phyloP scores from a whole-genome alignment of 1,140 invertebrate genomes.

The Tetraneura akinire region DNA sequence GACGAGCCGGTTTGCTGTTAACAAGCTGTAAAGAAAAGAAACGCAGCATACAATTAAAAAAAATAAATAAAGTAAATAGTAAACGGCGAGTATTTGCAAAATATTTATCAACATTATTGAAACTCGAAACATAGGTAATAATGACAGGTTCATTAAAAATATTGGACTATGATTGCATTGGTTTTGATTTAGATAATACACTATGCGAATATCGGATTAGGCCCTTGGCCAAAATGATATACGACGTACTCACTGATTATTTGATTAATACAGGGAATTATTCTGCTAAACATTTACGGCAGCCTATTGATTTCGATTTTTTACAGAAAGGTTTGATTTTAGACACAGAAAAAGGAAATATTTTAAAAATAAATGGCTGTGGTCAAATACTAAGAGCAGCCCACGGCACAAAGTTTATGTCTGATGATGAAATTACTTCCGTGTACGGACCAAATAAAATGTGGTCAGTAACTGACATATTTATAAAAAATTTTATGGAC shows the following conservation, averaged over 20 bases:
- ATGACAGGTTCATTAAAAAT: constrained; percentile 58
- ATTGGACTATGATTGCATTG: constrained; percentile 73
- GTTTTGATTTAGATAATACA: constrained; percentile 81
- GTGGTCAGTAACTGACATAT: constrained; percentile 65
- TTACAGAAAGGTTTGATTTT: constrained; percentile 74
- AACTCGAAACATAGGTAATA: neutral
- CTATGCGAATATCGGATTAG: constrained; percentile 70
- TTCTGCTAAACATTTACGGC: constrained; percentile 61
- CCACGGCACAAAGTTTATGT: constrained; percentile 71
- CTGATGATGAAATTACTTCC: constrained; percentile 63
- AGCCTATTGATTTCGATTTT: constrained; percentile 65
- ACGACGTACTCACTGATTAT: constrained; percentile 66
- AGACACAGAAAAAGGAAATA: constrained; percentile 74
- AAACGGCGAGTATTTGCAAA: no score
- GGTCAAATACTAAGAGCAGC: constrained; percentile 68
- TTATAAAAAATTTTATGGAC: constrained; percentile 63
- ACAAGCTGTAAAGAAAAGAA: no score
- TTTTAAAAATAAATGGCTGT: constrained; percentile 67
- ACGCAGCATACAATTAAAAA: no score
- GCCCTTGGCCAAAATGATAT: constrained; percentile 67
- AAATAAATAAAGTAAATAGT: no score
- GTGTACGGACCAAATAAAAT: constrained; percentile 66
- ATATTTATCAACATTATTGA: no score
- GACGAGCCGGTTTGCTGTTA: no score
- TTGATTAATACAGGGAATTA: constrained; percentile 69